A percentile compares a stretch with the other conserved stretches of the same genome.
Evolutionary conservation across 2,888 invertebrate species (phyloP).

Genomic region (Drosophila glabriapex): DNA sequence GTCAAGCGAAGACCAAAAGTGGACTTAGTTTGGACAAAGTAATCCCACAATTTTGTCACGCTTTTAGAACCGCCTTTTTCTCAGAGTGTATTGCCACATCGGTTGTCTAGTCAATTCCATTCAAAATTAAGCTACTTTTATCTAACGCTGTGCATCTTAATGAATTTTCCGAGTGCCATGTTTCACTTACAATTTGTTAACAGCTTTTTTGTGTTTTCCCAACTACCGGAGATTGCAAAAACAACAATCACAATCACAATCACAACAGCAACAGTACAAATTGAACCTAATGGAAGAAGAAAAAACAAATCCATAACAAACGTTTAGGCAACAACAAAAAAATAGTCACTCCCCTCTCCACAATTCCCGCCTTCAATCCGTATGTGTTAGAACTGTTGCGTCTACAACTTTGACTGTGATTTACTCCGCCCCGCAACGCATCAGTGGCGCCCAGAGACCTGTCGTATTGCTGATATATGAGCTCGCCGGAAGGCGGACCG

Average conservation of each 20-base stretch:
- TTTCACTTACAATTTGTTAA: slow-evolving; percentile 72
- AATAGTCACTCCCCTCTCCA: slow-evolving; percentile 4
- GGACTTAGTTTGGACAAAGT: not conserved
- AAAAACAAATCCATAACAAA: slow-evolving; percentile 40
- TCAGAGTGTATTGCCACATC: slow-evolving; percentile 7
- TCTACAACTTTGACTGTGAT: slow-evolving; percentile 51
- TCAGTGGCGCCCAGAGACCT: slow-evolving; percentile 69
- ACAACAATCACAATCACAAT: slow-evolving; percentile 11
- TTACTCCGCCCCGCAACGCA: slow-evolving; percentile 50
- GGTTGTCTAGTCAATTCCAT: slow-evolving; percentile 25
- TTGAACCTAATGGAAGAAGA: slow-evolving; percentile 65
- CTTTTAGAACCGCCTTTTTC: not conserved
- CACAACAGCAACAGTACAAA: slow-evolving; percentile 38
- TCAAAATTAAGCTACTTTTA: slow-evolving; percentile 50
- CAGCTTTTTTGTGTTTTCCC: slow-evolving; percentile 70
- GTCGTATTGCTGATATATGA: slow-evolving; percentile 63
- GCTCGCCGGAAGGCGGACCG: slow-evolving; percentile 53
- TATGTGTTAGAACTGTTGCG: slow-evolving; percentile 76
- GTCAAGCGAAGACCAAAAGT: not conserved
- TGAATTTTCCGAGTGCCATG: slow-evolving; percentile 53
- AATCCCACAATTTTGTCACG: not conserved
- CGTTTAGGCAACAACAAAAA: slow-evolving; percentile 64
- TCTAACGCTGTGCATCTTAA: slow-evolving; percentile 64
- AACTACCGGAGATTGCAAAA: slow-evolving; percentile 77
- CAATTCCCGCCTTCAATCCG: slow-evolving; percentile 8